Evolutionary conservation across 1,140 invertebrate genomes (phyloP).

Genomic region (Chlorops oryzae): DNA sequence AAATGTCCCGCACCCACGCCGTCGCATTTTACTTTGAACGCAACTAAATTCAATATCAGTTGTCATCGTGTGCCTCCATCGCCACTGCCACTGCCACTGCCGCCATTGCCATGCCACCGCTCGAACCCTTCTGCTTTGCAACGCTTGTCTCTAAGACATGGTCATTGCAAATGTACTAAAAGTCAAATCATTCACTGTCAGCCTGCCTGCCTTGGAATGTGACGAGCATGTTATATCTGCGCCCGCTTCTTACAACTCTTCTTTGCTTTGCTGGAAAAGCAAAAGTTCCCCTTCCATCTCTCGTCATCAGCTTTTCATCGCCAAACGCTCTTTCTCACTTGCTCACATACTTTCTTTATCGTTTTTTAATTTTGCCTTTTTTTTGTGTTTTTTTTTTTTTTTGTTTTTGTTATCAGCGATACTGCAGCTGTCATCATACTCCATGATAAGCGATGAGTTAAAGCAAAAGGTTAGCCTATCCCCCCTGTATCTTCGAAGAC

Average conservation of each 20-base stretch:
- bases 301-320: conserved; percentile 9
- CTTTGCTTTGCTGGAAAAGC: conserved; percentile 1
- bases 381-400: conserved; percentile 17
- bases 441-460: conserved; percentile 34
- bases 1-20: not conserved
- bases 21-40: not conserved
- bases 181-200: conserved; percentile 47
- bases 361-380: not conserved
- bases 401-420: conserved; percentile 2
- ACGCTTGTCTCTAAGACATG: too few relatives aligned
- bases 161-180: conserved; percentile 38
- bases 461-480: conserved; percentile 11
- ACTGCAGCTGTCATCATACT: conserved; percentile 28
- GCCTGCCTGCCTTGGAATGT: conserved; percentile 35
- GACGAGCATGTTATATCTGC: conserved; percentile 37
- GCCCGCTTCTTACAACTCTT: conserved; percentile 24
- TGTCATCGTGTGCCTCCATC: not conserved
- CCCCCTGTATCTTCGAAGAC: too few relatives aligned
- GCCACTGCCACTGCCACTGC: not conserved
- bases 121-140: too few relatives aligned
- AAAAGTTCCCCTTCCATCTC: conserved; percentile 24
- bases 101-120: not conserved
- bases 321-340: conserved; percentile 11
- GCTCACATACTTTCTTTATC: not conserved
- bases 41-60: not conserved